These are phyloP conservation scores for Aleiodes leptofemur DNA, from an alignment of 2,888 invertebrate species.

Conservation along the genomic window DNA sequence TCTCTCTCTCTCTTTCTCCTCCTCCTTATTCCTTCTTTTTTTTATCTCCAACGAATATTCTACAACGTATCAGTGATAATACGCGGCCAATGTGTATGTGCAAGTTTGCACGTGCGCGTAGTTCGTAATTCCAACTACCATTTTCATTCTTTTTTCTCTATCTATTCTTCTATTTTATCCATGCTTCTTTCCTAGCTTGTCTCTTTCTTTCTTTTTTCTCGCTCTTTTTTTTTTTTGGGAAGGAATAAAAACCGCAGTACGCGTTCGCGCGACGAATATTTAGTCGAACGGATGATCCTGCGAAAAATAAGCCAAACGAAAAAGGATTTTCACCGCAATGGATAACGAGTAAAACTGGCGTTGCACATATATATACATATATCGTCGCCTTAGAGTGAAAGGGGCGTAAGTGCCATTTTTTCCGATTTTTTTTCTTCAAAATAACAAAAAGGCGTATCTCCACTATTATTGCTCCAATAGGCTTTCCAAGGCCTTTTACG, in stretches of 20 bases:
- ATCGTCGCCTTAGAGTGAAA: too few relatives aligned
- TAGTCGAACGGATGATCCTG: constrained; percentile 42
- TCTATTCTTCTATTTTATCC: neutral
- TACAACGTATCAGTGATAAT: constrained; percentile 27
- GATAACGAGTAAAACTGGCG: constrained; percentile 14
- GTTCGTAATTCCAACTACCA: constrained; percentile 47
- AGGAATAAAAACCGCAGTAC: constrained; percentile 45
- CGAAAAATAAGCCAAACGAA: constrained; percentile 32
- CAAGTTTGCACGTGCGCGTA: constrained; percentile 47
- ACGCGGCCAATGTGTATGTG: constrained; percentile 14
- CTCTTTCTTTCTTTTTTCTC: neutral
- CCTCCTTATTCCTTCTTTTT: neutral
- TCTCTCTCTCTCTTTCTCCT: constrained; percentile 21
- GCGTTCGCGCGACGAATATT: constrained; percentile 51
- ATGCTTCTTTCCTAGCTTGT: neutral
- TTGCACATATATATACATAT: neutral
- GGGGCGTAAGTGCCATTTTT: too few relatives aligned
- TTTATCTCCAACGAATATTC: constrained; percentile 1
- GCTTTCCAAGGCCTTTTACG: too few relatives aligned
- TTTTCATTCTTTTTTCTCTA: constrained; percentile 16
- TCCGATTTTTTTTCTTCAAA: too few relatives aligned
- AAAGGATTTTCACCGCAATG: neutral
- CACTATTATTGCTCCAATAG: too few relatives aligned
- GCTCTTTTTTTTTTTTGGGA: constrained; percentile 26
- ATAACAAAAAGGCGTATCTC: too few relatives aligned